Evolutionary conservation across 2,888 invertebrate genomes (phyloP).

Genomic region (Anodontia alba): DNA sequence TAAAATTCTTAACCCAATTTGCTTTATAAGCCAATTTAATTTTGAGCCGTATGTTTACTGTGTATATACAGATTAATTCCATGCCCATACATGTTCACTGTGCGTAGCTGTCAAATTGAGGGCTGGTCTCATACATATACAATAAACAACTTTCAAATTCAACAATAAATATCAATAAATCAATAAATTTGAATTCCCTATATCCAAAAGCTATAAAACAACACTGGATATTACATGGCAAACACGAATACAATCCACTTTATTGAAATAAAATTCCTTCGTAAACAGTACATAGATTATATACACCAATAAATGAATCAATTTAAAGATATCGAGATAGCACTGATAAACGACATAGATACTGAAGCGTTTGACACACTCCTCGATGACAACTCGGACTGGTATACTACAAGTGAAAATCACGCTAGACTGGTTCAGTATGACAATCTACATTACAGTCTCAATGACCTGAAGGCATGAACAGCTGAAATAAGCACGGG

Average conservation of each 20-base stretch:
- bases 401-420: neutral
- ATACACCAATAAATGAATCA: neutral
- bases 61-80: neutral
- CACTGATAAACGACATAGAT: neutral
- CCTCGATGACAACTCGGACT: conserved; percentile 4
- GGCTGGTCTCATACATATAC: neutral
- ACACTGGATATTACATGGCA: neutral
- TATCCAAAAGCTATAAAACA: neutral
- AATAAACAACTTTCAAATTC: neutral
- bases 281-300: neutral
- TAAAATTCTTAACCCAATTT: neutral
- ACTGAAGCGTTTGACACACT: conserved; percentile 10
- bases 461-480: neutral
- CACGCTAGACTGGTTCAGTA: neutral
- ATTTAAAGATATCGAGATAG: neutral
- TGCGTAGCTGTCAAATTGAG: neutral
- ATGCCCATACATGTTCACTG: neutral
- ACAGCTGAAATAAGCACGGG: neutral
- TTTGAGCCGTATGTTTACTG: neutral
- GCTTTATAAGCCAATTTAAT: neutral
- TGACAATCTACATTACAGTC: neutral
- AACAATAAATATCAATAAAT: conserved; percentile 10
- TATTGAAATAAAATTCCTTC: conserved; percentile 3
- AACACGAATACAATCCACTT: neutral
- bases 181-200: neutral